Percentiles rank a stretch among this genome's conserved stretches.
Conservation (phyloP, 2,113 vertebrate genomes). For the Leptocoma aspasia region DNA sequence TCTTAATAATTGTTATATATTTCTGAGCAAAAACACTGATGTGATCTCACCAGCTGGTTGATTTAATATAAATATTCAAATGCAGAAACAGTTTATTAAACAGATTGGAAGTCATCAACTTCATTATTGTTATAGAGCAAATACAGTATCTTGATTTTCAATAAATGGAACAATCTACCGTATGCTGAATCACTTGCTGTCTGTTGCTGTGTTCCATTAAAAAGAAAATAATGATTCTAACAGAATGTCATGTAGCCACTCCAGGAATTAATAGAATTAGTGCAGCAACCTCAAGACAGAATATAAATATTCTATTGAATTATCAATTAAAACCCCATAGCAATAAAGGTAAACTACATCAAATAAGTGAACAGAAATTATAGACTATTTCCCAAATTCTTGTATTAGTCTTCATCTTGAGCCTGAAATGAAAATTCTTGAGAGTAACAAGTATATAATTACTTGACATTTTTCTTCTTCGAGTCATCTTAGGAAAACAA, state of each 20-base stretch:
- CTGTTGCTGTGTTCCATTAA: conserved; percentile 62
- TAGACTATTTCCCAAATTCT: conserved; percentile 49
- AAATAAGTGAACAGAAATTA: conserved; percentile 66
- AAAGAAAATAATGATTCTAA: conserved; percentile 58
- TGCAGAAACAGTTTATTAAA: conserved; percentile 75
- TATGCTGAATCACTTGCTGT: conserved; percentile 62
- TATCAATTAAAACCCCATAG: conserved; percentile 62
- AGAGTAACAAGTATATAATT: conserved; percentile 70
- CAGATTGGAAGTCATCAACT: conserved; percentile 76
- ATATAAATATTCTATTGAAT: conserved; percentile 61
- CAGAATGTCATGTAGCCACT: conserved; percentile 19
- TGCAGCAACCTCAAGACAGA: conserved; percentile 47
- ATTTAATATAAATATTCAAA: conserved; percentile 78
- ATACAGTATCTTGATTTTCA: conserved; percentile 71
- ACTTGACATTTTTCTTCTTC: conserved; percentile 70
- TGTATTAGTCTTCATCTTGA: conserved; percentile 68
- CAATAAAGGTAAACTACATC: conserved; percentile 65
- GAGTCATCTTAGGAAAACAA: conserved; percentile 66
- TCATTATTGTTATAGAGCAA: conserved; percentile 75
- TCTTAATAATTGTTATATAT: conserved; percentile 69
- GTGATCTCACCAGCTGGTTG: conserved; percentile 73
- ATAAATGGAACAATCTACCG: conserved; percentile 69
- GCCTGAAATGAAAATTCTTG: conserved; percentile 64
- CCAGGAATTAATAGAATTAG: conserved; percentile 64
- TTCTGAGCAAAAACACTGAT: conserved; percentile 54